Base-by-base conservation (phyloP, 2,888 invertebrate species). In the Tenthredo mesomela region DNA sequence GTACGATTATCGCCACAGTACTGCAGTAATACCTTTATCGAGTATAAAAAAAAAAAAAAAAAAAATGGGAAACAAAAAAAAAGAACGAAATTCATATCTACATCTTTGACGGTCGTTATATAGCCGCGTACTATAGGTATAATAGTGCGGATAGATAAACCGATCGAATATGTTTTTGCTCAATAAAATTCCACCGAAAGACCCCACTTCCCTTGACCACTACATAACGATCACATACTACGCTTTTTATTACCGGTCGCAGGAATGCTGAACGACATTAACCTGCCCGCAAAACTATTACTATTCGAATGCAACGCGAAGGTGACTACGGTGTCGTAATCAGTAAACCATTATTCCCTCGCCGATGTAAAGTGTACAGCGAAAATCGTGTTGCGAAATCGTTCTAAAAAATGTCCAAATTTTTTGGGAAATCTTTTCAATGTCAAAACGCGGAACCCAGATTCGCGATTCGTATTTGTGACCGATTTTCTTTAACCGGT, bases 101-200 rank as follows among this genome's bases (percentile, higher is more conserved):
- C 33, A 18, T 67, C 67, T 67, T n/a, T n/a, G 54, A 54, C n/a
- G 25, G 2, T 61, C 25, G 25, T 25, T 61, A 61, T 25, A n/a
- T 25, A 25, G 67, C 25, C 21, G 21, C n/a, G n/a, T n/a, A n/a
- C n/a, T 21, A 10, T 2, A 10, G 33, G 67, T 29, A 37, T 7
- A 37, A 37, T 37, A 67, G 47, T n/a, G n/a, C 7, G 58, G 67
- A 33, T 29, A 29, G 67, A 67, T 67, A 67, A 67, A 67, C 15
- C 67, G 33, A 67, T 67, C 15, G 33, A 18, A 67, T 67, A 67
- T 33, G 25, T 73, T 21, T 73, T 73, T 73, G 73, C 40, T 43
- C 40, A 73, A 73, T 73, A 73, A 73, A 73, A 73, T 73, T 40
- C 43, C 73, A 73, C 43, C 73, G n/a, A 73, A 73, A n/a, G 43